Conservation (phyloP, 2,797 vertebrate species). For the Phoeniculus purpureus region DNA sequence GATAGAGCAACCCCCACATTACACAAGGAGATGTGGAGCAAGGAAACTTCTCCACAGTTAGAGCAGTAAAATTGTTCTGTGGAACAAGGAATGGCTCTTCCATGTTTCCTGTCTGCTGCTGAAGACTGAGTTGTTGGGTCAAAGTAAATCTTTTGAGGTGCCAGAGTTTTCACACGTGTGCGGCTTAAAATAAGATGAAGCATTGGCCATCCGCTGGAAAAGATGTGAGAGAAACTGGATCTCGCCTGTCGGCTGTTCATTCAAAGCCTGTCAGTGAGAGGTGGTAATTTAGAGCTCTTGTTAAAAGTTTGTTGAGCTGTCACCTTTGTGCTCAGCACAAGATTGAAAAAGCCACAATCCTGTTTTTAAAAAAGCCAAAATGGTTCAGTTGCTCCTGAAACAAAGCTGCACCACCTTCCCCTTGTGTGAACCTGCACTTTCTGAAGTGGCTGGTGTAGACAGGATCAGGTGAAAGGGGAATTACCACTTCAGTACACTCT, state of each 20-base stretch:
- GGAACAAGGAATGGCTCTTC: accelerated
- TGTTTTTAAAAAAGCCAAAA: neutral
- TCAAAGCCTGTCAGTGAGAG: neutral
- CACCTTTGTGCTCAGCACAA: neutral
- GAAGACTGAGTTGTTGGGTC: neutral
- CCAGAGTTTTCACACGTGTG: accelerated
- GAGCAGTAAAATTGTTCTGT: neutral
- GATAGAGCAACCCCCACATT: neutral
- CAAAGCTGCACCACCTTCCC: neutral
- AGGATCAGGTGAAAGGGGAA: neutral
- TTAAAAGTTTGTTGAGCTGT: neutral
- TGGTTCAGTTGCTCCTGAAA: neutral
- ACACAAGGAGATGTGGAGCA: neutral
- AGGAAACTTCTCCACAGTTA: neutral
- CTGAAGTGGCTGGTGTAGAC: no score
- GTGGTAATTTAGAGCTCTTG: neutral
- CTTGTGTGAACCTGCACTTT: neutral
- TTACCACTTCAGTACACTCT: neutral
- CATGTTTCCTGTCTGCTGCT: neutral
- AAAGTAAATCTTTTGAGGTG: neutral
- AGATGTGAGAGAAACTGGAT: neutral
- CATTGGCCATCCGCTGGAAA: no score
- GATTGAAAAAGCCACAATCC: neutral
- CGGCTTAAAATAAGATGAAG: neutral
- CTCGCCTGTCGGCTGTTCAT: neutral